These are phyloP conservation scores for Diachasmimorpha longicaudata DNA, from an alignment of 1,140 invertebrate species.

Conservation along the genomic window DNA sequence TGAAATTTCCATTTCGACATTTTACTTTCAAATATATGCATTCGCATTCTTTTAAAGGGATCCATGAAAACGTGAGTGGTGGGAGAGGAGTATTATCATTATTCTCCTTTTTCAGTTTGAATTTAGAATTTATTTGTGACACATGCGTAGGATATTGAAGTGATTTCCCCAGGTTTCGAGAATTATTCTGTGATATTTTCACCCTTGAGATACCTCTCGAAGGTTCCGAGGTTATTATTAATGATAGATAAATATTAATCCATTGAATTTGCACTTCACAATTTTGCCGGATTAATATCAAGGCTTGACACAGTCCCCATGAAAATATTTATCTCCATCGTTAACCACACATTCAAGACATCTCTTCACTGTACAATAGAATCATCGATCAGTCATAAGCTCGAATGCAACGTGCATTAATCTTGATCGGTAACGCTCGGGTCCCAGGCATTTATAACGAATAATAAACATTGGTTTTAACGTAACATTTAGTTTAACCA, in stretches of 20 bases:
- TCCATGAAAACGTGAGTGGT: not conserved
- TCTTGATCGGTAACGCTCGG: not conserved
- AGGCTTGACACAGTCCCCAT: not conserved
- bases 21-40: conserved; percentile 1
- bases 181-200: not conserved
- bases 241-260: not conserved
- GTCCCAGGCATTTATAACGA: not conserved
- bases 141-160: not conserved
- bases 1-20: not conserved
- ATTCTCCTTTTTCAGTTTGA: not conserved
- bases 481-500: too few relatives aligned
- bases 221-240: not conserved
- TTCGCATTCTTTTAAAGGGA: not conserved
- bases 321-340: not conserved
- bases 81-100: not conserved
- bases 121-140: not conserved
- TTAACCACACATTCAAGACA: not conserved
- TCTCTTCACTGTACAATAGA: not conserved
- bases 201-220: not conserved
- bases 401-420: not conserved
- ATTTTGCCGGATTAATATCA: not conserved
- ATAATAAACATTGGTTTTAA: too few relatives aligned
- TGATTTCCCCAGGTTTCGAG: too few relatives aligned
- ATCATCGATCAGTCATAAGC: not conserved
- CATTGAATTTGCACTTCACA: not conserved